These are phyloP conservation scores for Rhipidura dahli DNA, from an alignment of 2,113 vertebrate species.

Conservation along the genomic window DNA sequence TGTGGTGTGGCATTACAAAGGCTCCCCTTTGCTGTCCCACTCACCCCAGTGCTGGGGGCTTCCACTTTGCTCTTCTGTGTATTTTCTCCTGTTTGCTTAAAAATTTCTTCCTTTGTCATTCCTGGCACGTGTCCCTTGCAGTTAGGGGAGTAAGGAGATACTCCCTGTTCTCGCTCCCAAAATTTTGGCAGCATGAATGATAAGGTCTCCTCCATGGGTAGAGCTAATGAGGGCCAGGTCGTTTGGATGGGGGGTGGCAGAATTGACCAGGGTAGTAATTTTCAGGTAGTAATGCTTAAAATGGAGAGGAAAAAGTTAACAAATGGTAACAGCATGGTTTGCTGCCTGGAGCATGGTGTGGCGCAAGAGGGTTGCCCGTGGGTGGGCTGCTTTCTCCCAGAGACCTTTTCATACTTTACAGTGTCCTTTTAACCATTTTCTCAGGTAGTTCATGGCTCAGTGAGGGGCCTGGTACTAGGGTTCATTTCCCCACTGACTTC, in stretches of 20 bases:
- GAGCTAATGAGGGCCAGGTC: background rate
- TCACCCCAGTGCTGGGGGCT: background rate
- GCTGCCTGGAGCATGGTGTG: background rate
- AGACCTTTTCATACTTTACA: background rate
- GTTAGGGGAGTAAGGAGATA: background rate
- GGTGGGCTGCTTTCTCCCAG: background rate
- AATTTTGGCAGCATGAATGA: background rate
- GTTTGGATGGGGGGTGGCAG: background rate
- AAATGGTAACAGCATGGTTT: background rate
- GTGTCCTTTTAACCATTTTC: background rate
- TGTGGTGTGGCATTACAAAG: background rate
- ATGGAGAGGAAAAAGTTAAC: background rate
- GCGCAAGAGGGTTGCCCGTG: background rate
- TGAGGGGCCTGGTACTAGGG: background rate
- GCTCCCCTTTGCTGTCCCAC: background rate
- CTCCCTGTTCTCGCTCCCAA: background rate
- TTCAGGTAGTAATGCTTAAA: background rate
- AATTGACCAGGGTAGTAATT: background rate
- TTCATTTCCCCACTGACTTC: background rate
- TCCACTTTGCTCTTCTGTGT: background rate
- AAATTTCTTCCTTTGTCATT: accelerated
- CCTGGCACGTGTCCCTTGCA: accelerated
- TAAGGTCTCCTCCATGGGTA: background rate
- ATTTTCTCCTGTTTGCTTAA: background rate
- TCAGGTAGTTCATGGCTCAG: accelerated